Percentiles rank a stretch among this genome's conserved stretches.
Evolutionary conservation across 1,140 invertebrate genomes (phyloP).

Genomic region (Eurosta solidaginis): DNA sequence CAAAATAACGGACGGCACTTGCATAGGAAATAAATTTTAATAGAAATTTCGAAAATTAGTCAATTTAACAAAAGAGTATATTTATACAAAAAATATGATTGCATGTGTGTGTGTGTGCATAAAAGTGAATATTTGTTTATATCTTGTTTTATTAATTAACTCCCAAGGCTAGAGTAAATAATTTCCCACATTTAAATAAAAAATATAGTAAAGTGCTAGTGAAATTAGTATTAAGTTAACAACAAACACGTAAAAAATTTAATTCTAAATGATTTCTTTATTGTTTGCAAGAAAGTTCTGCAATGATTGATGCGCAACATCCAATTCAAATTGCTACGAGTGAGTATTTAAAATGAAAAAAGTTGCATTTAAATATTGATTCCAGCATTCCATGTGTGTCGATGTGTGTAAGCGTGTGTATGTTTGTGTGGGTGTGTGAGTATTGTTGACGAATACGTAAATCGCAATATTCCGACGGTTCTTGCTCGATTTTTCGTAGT

Average conservation of each 20-base stretch:
- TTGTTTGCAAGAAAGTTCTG: neutral
- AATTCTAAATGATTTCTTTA: neutral
- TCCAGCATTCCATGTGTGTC: too few relatives aligned
- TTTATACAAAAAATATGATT: neutral
- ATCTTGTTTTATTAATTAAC: too few relatives aligned
- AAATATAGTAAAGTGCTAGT: neutral
- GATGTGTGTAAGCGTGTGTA: neutral
- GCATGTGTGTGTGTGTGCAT: neutral
- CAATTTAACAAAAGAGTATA: neutral
- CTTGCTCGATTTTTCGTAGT: too few relatives aligned
- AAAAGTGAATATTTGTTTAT: too few relatives aligned
- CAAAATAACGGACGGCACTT: slow-evolving; percentile 43
- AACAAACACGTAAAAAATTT: too few relatives aligned
- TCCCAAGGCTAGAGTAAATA: too few relatives aligned
- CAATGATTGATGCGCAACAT: slow-evolving; percentile 56
- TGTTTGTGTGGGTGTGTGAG: neutral
- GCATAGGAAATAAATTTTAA: neutral
- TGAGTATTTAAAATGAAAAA: slow-evolving; percentile 54
- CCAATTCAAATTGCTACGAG: slow-evolving; percentile 55
- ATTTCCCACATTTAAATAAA: too few relatives aligned
- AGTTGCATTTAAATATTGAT: too few relatives aligned
- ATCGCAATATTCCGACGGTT: neutral
- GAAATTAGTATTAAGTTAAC: neutral
- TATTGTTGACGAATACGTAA: neutral
- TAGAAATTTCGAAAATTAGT: neutral